Evolutionary conservation across 2,797 vertebrate species (phyloP), one percentile per base, ranked within the genome.

Genomic region (Hydrophis major): DNA sequence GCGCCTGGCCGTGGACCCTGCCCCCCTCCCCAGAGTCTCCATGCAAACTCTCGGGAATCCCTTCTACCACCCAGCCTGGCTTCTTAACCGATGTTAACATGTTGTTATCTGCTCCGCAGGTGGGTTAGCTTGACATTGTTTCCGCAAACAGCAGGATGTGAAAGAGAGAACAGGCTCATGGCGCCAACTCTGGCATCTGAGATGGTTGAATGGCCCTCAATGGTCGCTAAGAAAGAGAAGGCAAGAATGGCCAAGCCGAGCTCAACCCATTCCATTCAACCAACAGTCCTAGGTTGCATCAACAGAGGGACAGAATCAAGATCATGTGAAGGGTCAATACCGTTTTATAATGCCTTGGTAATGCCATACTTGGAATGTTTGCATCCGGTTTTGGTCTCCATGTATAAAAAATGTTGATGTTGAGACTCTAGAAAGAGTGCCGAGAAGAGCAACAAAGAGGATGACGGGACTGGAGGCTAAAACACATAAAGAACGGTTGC

Each of bases 81-180:
- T 89, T 86, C 83, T 63, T 27, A 83, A 60, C 47, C 6, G 32
- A 69, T 90, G 92, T 93, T 93, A 87, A 90, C 88, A 89, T 53
- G 74, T 89, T 90, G 88, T 92, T 90, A 63, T 90, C 88, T 53
- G 69, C 92, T 86, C 92, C 0, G 59, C 88, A 90, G 86, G 88
- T 69, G 78, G 78, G 78, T 47, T 87, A 66, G 59, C 32, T 47
- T 20, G 1, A 60, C 25, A 63, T 87, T 90, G 88, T 90, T 90
- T 32, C 55, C 20, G 32, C 59, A 90, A 89, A 86, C 57, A 47
- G 92, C 14, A 47, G 56, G 78, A n/a, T 66, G 55, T 93, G 61
- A 86, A 90, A 42, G 74, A 56, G 0, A 16, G 74, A 20, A 90
- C 14, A 4, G n/a, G 74, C 37, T 59, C 11, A 89, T 1, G 42